These are phyloP conservation scores for Smutsia temminckii DNA, from an alignment of 2,797 vertebrate species.

Conservation along the genomic window DNA sequence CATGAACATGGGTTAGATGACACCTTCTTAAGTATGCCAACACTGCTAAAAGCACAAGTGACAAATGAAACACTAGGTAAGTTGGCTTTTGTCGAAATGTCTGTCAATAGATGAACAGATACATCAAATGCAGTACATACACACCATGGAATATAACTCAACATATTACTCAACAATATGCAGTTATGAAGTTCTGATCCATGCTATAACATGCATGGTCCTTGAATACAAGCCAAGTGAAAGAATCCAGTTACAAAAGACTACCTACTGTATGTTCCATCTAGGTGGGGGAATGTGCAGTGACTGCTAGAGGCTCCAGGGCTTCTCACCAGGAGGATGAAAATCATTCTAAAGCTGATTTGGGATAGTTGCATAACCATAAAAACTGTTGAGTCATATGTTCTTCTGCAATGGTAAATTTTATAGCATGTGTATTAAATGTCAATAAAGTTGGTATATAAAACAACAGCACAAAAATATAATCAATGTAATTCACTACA, in stretches of 20 bases:
- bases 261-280: background rate
- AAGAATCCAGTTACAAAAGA: background rate
- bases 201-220: background rate
- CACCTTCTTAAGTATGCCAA: background rate
- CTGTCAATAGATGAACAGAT: background rate
- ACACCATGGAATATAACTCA: background rate
- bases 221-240: background rate
- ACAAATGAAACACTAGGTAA: background rate
- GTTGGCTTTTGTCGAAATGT: background rate
- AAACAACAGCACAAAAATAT: background rate
- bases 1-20: background rate
- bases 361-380: no score
- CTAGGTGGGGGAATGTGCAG: background rate
- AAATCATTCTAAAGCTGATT: background rate
- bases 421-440: background rate
- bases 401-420: background rate
- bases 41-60: background rate
- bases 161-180: no score
- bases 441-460: background rate
- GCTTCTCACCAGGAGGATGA: background rate
- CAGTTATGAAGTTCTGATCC: background rate
- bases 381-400: no score
- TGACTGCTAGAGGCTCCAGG: background rate
- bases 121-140: background rate
- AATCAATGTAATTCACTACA: background rate